Evolutionary conservation across 1,140 invertebrate species (phyloP), one percentile per base, ranked within the genome.

Genomic region (Hesperophylax magnus): DNA sequence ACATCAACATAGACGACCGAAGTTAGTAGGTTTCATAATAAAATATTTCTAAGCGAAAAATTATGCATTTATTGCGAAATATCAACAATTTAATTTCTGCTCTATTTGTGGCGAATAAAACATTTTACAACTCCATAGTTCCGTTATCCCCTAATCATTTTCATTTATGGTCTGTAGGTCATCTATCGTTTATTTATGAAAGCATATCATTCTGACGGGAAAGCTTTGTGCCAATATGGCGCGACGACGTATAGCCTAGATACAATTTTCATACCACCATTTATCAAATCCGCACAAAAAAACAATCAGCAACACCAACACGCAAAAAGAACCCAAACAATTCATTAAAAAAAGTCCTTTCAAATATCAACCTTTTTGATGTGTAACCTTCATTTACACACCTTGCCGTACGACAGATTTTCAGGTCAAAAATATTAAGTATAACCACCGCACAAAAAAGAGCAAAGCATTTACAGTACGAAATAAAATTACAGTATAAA

Each of bases 121-220:
- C 3, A 20, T 61, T 22, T 22, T 61, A 24, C 20, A 22, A 61
- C 58, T 8, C 24, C 3, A 61, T 61, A 61, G 9, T 61, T 61
- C 18, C 24, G 18, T 61, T 61, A 61, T 61, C 18, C 2, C 22
- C 24, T 61, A 18, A 61, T 61, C 20, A 61, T 61, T 61, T 61
- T 8, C 9, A 11, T 61, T 61, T 14, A 24, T 20, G 58, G n/a
- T 20, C 18, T 8, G 58, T 67, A 22, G 22, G 63, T 34, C 22
- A 67, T 67, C 63, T 67, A 67, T 67, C 63, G 31, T 67, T 67
- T 67, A 67, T 67, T 67, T 67, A 67, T 67, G 63, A 34, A 67
- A 67, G 63, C 63, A 34, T 31, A 67, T 67, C 24, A 67, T 31
- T 67, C 31, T 67, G 31, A 17, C 11, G 63, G 27, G 11, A 67